phyloP scores from a whole-genome alignment of 2,888 invertebrate genomes.

The Nemapogon koenigi region DNA sequence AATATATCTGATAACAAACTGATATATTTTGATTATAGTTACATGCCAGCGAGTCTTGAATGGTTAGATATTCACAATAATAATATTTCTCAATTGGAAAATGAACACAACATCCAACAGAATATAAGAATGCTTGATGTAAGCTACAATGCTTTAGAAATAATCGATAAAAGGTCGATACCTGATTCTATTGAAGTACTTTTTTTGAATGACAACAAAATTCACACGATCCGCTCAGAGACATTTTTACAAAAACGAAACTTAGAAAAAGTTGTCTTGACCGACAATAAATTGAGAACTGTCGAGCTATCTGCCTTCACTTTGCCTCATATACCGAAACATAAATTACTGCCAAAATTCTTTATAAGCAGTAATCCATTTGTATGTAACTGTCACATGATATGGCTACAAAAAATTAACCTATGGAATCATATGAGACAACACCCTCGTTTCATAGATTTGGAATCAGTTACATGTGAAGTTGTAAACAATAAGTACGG shows the following conservation, averaged over 20 bases:
- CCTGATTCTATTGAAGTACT: conserved; percentile 78
- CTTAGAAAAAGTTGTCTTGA: conserved; percentile 78
- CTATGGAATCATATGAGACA: conserved; percentile 75
- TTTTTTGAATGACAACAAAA: conserved; percentile 79
- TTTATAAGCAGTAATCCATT: conserved; percentile 85
- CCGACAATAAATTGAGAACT: conserved; percentile 75
- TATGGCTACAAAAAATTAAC: conserved; percentile 83
- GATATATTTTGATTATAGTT: conserved; percentile 80
- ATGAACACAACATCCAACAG: conserved; percentile 71
- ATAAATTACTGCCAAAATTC: conserved; percentile 75
- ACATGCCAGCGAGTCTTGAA: conserved; percentile 75
- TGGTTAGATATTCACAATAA: conserved; percentile 84
- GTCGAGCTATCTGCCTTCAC: conserved; percentile 77
- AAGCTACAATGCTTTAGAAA: conserved; percentile 74
- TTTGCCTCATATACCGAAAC: conserved; percentile 69
- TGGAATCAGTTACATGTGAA: conserved; percentile 77
- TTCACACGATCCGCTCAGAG: conserved; percentile 72
- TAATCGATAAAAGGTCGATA: conserved; percentile 72
- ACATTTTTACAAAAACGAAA: conserved; percentile 74
- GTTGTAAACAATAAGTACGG: conserved; percentile 72
- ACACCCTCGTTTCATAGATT: conserved; percentile 79
- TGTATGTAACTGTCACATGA: conserved; percentile 86
- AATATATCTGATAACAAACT: conserved; percentile 83
- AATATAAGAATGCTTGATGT: conserved; percentile 79
- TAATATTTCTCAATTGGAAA: conserved; percentile 75